Percentiles rank a stretch among this genome's conserved stretches.
Conservation (phyloP, 2,113 vertebrate genomes). For the Nestor notabilis region DNA sequence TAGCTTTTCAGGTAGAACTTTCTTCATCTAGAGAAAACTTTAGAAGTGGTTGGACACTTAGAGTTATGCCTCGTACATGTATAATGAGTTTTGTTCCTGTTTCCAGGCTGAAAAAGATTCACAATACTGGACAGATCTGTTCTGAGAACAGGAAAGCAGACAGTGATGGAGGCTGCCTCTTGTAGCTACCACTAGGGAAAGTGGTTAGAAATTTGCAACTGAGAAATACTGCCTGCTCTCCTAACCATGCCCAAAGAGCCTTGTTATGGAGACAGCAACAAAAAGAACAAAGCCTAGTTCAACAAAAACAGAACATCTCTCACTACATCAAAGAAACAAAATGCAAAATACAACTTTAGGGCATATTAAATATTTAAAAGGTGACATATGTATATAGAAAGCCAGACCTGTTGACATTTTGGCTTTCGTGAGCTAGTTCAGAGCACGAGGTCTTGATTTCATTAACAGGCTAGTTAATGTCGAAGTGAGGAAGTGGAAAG, state of each 20-base stretch:
- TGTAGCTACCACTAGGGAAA: constrained; percentile 9
- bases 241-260: constrained; percentile 3
- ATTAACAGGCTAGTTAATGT: not conserved
- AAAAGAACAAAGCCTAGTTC: constrained; percentile 10
- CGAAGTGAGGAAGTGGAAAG: constrained; percentile 26
- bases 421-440: constrained; percentile 20
- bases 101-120: not conserved
- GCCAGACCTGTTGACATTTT: constrained; percentile 58
- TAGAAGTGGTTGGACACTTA: not conserved
- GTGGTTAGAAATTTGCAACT: constrained; percentile 35
- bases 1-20: not conserved
- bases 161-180: not conserved
- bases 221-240: constrained; percentile 22
- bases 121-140: not conserved
- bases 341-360: constrained; percentile 65
- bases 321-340: constrained; percentile 65
- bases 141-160: not conserved
- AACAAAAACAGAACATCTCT: constrained; percentile 57
- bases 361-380: constrained; percentile 70
- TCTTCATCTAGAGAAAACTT: not conserved
- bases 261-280: not conserved
- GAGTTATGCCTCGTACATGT: not conserved
- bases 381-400: constrained; percentile 54
- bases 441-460: constrained; percentile 20
- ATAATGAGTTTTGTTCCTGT: not conserved